phyloP scores from a whole-genome alignment of 2,113 vertebrate species.

The Oceanodroma tethys region DNA sequence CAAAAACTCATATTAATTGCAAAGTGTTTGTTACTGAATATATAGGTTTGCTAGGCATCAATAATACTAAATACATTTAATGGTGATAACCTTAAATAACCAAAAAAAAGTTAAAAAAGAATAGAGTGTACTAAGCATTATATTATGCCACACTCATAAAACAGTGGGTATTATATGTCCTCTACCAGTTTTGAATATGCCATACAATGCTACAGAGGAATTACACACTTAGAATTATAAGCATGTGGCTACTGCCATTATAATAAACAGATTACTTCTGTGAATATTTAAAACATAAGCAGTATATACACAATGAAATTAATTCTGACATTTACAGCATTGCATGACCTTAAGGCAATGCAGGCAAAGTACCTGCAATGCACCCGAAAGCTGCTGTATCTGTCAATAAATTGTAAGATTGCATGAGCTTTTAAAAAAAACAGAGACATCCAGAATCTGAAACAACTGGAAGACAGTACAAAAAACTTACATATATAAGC shows the following conservation, averaged over 20 bases:
- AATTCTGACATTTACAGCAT: background rate
- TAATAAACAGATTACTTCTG: background rate
- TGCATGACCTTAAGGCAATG: background rate
- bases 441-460: background rate
- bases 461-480: background rate
- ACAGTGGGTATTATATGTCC: background rate
- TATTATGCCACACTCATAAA: background rate
- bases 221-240: background rate
- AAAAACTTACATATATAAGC: background rate
- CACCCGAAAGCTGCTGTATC: background rate
- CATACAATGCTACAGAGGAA: background rate
- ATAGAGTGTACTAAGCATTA: background rate
- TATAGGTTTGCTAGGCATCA: background rate
- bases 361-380: slow-evolving; percentile 7
- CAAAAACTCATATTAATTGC: background rate
- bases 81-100: background rate
- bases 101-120: background rate
- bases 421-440: background rate
- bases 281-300: background rate
- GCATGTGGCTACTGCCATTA: background rate
- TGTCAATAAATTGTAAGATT: background rate
- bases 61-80: background rate
- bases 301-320: background rate
- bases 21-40: background rate
- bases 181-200: background rate